Evolutionary conservation across 2,888 invertebrate species (phyloP), one percentile per base, ranked within the genome.

Genomic region (Villa cingulata): DNA sequence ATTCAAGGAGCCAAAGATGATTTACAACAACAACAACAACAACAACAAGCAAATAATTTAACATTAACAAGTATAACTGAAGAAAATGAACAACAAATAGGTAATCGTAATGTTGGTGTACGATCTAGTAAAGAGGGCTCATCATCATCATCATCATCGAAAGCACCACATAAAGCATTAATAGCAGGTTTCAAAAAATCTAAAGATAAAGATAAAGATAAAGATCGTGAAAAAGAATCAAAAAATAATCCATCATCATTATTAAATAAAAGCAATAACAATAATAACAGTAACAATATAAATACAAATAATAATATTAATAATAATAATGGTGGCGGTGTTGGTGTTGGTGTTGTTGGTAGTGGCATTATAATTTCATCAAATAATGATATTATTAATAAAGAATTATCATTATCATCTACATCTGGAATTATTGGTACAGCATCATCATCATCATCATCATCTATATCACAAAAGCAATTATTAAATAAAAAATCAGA

Each of bases 1-100:
- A 89, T 89, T 60, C 87, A 87, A 74, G 77, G 49, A 37, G 37
- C 45, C n/a, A 54, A 51, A 45, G 62, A 63, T 42, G 65, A 63
- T 50, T 52, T 47, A 45, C 64, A 62, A 48, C 60, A 61, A 54
- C 59, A 56, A 32, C n/a, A n/a, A n/a, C n/a, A n/a, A n/a, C n/a
- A n/a, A n/a, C n/a, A n/a, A n/a, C n/a, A n/a, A n/a, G n/a, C n/a
- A n/a, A 62, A 62, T 55, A 61, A 52, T 20, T 54, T 62, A 3
- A 59, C 59, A 51, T 54, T 70, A 53, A 62, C 65, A 23, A 68
- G 68, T 51, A 69, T 70, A 14, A 62, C 62, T 9, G 70, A 70
- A 55, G 70, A 70, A 53, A 54, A 56, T 20, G 68, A 68, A 20
- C 50, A 55, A 44, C 59, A 58, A 45, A 55, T 58, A 6, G 59